Evolutionary conservation across 2,888 invertebrate genomes (phyloP), one percentile per base, ranked within the genome.

Genomic region (Oegoconia quadripuncta): DNA sequence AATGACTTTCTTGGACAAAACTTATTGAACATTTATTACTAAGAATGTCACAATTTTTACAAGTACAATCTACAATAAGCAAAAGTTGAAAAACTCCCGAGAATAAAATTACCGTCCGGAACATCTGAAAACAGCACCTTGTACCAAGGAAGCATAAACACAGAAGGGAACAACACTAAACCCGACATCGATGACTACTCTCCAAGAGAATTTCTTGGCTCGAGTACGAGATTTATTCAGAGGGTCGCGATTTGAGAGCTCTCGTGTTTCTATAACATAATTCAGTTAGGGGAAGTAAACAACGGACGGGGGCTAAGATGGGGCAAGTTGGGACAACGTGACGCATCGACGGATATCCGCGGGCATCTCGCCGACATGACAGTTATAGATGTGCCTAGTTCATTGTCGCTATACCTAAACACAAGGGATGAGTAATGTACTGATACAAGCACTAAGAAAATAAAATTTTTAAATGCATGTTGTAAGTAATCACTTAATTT

Each of bases 381-480:
- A 70, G 76, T 74, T 78, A 82, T 81, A 67, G 76, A 80, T 76
- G 71, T 73, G 64, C 63, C n/a, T n/a, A n/a, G n/a, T 70, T 63
- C 64, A 58, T 66, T 61, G 65, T 50, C 50, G 55, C 60, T 63
- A 70, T 70, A 63, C n/a, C n/a, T n/a, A n/a, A n/a, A n/a, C n/a
- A n/a, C n/a, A n/a, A n/a, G n/a, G n/a, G n/a, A n/a, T n/a, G n/a
- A n/a, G n/a, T n/a, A n/a, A n/a, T n/a, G n/a, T n/a, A n/a, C n/a
- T n/a, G n/a, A n/a, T n/a, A n/a, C n/a, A n/a, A n/a, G n/a, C n/a
- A n/a, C n/a, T n/a, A n/a, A n/a, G n/a, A n/a, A n/a, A n/a, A n/a
- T n/a, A n/a, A n/a, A n/a, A n/a, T n/a, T n/a, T n/a, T n/a, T n/a
- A n/a, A n/a, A n/a, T n/a, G n/a, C n/a, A n/a, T n/a, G n/a, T n/a